phyloP scores from a whole-genome alignment of 2,888 invertebrate species.

The Schrankia costaestrigalis region DNA sequence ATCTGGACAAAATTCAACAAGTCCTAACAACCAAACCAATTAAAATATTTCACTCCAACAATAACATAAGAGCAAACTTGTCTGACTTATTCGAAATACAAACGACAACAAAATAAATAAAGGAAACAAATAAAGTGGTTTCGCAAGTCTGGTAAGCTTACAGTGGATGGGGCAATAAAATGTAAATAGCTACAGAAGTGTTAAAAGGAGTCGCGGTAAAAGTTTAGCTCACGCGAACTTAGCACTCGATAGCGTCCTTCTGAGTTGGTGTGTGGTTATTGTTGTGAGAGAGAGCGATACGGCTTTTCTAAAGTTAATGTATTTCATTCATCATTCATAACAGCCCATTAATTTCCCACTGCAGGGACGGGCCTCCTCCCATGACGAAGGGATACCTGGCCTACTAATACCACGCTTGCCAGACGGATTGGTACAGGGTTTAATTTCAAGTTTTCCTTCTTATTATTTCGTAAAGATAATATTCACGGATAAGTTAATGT shows the following conservation, averaged over 20 bases:
- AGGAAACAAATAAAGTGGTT: conserved; percentile 60
- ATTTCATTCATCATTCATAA: too few species aligned
- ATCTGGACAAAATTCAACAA: too few species aligned
- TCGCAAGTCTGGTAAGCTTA: conserved; percentile 43
- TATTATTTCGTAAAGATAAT: too few species aligned
- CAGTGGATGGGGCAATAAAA: conserved; percentile 60
- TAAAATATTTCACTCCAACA: conserved; percentile 15
- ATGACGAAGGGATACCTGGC: too few species aligned
- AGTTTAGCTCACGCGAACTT: conserved; percentile 65
- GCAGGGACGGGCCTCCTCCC: too few species aligned
- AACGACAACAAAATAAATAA: conserved; percentile 45
- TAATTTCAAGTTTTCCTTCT: too few species aligned
- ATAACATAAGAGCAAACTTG: conserved; percentile 32
- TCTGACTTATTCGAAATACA: conserved; percentile 39
- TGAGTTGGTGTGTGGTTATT: conserved; percentile 23
- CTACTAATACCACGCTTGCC: too few species aligned
- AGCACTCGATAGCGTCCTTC: conserved; percentile 53
- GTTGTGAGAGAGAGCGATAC: conserved; percentile 10
- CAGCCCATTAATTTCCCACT: too few species aligned
- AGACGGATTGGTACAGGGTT: too few species aligned
- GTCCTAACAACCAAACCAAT: conserved; percentile 5
- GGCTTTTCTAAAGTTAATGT: too few species aligned
- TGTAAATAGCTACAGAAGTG: conserved; percentile 70
- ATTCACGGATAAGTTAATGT: too few species aligned
- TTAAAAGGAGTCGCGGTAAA: conserved; percentile 64